Evolutionary conservation across 2,888 invertebrate species (phyloP), one percentile per base, ranked within the genome.

Genomic region (Melikaiella ostensackeni): DNA sequence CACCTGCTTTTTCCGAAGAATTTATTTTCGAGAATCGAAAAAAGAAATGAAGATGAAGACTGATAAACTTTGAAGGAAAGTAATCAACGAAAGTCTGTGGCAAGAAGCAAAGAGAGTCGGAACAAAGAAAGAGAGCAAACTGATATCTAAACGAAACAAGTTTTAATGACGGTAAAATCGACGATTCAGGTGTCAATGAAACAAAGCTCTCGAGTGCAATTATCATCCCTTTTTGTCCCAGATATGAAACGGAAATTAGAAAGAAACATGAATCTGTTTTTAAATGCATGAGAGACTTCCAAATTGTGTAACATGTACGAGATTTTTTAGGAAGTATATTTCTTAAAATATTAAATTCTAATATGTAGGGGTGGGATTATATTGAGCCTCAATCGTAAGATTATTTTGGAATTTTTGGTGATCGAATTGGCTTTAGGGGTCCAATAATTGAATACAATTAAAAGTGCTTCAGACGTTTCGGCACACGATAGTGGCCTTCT

Each of bases 101-200:
- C 21, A 78, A 78, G 74, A 80, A 76, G 46, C 64, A 76, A 75
- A 76, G 77, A 75, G 64, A 74, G 64, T 78, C 61, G 57, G 66
- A 61, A 64, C 76, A 27, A 64, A 74, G 75, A 11, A 57, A 64
- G 61, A 59, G 61, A 42, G 77, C 42, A 61, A 46, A 59, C 64
- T 77, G 74, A 78, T 79, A 76, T 79, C 80, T 82, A 82, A 83
- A 82, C 76, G 78, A 80, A 82, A 83, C 78, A 83, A 82, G 79
- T 85, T 85, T 85, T 85, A 85, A 85, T 83, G 83, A 85, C 80
- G 78, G 79, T 59, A 74, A 82, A 78, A 79, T 62, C 64, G 75
- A 64, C 77, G 76, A 78, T 79, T 82, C 77, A 80, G 79, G 80
- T 82, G 82, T 80, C 79, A 82, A 79, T 77, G 80, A 82, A 83